A percentile compares a stretch with the other conserved stretches of the same genome.
These are phyloP conservation scores for Hirtodrosophila alboralis DNA, from an alignment of 2,888 invertebrate genomes.

Conservation along the genomic window DNA sequence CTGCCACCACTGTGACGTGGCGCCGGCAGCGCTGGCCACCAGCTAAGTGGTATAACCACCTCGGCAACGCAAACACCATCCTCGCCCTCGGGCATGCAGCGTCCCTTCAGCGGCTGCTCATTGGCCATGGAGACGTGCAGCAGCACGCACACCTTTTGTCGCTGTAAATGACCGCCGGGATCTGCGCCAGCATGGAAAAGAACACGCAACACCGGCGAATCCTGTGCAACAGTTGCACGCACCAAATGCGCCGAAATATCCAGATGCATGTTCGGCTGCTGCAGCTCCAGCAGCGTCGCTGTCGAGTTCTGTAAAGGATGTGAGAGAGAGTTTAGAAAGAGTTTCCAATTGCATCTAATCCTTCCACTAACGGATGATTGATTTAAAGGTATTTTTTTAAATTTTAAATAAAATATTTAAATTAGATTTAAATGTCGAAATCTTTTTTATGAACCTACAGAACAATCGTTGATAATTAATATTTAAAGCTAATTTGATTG, in stretches of 20 bases:
- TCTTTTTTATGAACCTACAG: no score
- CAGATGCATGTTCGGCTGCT: slow-evolving; percentile 89
- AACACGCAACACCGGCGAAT: slow-evolving; percentile 95
- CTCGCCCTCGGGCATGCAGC: slow-evolving; percentile 96
- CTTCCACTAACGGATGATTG: no score
- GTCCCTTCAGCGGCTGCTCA: slow-evolving; percentile 89
- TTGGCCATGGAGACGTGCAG: slow-evolving; percentile 89
- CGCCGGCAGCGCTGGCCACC: slow-evolving; percentile 93
- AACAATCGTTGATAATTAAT: no score
- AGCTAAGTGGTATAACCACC: slow-evolving; percentile 93
- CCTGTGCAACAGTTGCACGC: slow-evolving; percentile 92
- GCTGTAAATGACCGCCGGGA: slow-evolving; percentile 91
- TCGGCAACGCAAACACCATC: slow-evolving; percentile 96
- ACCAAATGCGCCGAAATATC: slow-evolving; percentile 98
- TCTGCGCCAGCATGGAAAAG: slow-evolving; percentile 96
- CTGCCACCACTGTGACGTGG: slow-evolving; percentile 86
- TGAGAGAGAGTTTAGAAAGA: no score
- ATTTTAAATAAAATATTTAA: no score
- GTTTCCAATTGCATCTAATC: no score
- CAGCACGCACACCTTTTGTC: slow-evolving; percentile 92
- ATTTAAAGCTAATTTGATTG: no score
- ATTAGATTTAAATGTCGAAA: no score
- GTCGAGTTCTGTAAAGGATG: slow-evolving; percentile 85
- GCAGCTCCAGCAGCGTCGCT: slow-evolving; percentile 86
- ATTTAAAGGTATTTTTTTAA: no score